A percentile compares a stretch with the other conserved stretches of the same genome.
Conservation (phyloP, 2,797 vertebrate genomes). For the Iguana delicatissima region DNA sequence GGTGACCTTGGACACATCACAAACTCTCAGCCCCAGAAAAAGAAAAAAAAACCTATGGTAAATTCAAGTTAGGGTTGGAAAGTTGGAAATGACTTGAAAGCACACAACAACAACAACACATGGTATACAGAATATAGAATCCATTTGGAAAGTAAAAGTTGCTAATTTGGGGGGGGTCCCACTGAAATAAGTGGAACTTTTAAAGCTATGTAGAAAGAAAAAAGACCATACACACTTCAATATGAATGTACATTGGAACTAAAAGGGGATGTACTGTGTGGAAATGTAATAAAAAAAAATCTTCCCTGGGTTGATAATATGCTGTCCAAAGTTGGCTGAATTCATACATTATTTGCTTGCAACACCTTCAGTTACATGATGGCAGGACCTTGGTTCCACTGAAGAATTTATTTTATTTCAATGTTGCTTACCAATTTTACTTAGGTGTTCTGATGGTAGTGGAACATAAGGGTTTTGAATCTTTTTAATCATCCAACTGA, state of each 20-base stretch:
- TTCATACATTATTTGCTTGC: neutral
- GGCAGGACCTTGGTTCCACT: neutral
- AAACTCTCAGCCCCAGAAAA: no score
- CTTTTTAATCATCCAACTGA: slow-evolving; percentile 26
- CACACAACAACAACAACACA: no score
- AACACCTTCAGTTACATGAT: slow-evolving; percentile 5
- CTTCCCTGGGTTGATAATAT: neutral
- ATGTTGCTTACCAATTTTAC: slow-evolving; percentile 12
- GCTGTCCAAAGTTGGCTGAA: neutral
- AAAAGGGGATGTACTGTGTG: neutral
- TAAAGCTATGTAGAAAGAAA: neutral
- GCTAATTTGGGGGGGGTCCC: neutral
- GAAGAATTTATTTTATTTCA: neutral
- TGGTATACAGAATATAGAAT: neutral
- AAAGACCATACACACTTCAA: neutral
- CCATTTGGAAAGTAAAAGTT: neutral
- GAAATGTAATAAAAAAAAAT: neutral
- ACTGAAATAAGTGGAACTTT: neutral
- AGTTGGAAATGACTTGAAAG: no score
- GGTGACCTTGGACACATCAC: no score
- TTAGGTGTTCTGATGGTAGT: neutral
- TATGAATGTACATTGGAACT: neutral
- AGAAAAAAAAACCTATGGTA: no score
- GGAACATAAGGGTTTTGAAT: neutral
- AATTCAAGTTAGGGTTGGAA: no score